These are phyloP conservation scores for Felis catus DNA, from an alignment of 2,113 vertebrate genomes.

Conservation along the genomic window F.catus_Fca126_mat1.0 CM031415.1:88489501-88490000, in stretches of 20 bases:
- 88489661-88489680: background rate
- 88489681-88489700: background rate
- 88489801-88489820: conserved; percentile 40
- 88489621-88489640: background rate
- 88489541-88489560: background rate
- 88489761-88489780: background rate
- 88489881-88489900: background rate
- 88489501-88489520: background rate
- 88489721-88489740: background rate
- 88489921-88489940: conserved; percentile 14
- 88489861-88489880: background rate
- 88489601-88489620: background rate
- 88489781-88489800: conserved; percentile 13
- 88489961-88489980: background rate
- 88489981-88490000: conserved; percentile 35
- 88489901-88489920: conserved; percentile 52
- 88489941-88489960: background rate
- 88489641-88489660: background rate
- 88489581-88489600: background rate
- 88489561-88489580: background rate
- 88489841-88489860: conserved; percentile 32
- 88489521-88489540: background rate
- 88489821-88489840: background rate
- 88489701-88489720: background rate
- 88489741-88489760: background rate